A percentile compares a stretch with the other conserved stretches of the same genome.
Evolutionary conservation across 2,888 invertebrate species (phyloP).

Genomic region (Perithous albicinctus): DNA sequence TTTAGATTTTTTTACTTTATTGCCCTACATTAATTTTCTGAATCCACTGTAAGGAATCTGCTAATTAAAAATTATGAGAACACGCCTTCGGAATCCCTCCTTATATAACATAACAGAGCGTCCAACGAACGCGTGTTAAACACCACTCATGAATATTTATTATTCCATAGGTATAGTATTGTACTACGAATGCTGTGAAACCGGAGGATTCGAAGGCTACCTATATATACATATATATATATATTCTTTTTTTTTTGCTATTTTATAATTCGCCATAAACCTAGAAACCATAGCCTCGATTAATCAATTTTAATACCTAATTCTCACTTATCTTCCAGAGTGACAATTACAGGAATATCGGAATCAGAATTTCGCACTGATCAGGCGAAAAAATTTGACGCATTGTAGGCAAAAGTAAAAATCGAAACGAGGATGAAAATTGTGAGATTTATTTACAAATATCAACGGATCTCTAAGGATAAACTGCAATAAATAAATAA

Average conservation of each 20-base stretch:
- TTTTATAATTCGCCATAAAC: background rate
- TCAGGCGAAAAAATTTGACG: background rate
- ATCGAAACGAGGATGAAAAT: background rate
- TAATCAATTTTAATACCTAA: slow-evolving; percentile 1
- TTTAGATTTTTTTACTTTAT: background rate
- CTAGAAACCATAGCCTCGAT: background rate
- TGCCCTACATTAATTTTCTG: background rate
- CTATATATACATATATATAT: background rate
- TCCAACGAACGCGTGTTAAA: slow-evolving; percentile 13
- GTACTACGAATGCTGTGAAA: background rate
- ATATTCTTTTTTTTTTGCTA: too few relatives aligned
- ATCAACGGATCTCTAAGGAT: too few relatives aligned
- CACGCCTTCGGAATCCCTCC: background rate
- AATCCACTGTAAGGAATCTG: background rate
- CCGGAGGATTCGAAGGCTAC: slow-evolving; percentile 2
- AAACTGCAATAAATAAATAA: too few relatives aligned
- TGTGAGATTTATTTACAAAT: background rate
- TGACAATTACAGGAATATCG: background rate
- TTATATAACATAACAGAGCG: background rate
- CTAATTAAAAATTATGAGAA: background rate
- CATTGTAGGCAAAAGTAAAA: background rate
- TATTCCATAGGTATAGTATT: slow-evolving; percentile 24
- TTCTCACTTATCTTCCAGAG: background rate
- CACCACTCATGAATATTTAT: slow-evolving; percentile 42
- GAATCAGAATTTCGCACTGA: background rate